Evolutionary conservation across 2,797 vertebrate species (phyloP).

Genomic region (Galaxias olidus): DNA sequence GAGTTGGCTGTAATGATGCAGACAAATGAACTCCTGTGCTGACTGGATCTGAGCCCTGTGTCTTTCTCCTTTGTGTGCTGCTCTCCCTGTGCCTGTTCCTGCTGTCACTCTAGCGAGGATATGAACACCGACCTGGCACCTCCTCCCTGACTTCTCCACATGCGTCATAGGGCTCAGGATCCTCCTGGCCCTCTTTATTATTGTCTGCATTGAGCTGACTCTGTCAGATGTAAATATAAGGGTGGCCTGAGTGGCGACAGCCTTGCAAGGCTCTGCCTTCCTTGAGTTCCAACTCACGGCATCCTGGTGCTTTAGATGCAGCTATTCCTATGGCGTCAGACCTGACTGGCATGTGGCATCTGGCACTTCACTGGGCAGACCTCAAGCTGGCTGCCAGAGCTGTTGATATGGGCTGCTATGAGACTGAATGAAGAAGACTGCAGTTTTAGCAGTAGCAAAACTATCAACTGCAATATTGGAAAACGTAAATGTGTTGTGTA

Average conservation of each 20-base stretch:
- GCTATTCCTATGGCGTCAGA: conserved; percentile 20
- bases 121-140: conserved; percentile 32
- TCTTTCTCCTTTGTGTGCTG: background rate
- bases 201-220: conserved; percentile 55
- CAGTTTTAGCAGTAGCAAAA: too few species aligned
- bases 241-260: conserved; percentile 51
- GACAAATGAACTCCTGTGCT: too few species aligned
- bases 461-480: too few species aligned
- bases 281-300: conserved; percentile 36
- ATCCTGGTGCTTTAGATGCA: conserved; percentile 41
- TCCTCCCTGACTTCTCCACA: conserved; percentile 53
- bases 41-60: too few species aligned
- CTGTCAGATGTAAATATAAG: conserved; percentile 7
- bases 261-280: conserved; percentile 41
- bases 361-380: too few species aligned
- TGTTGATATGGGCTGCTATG: too few species aligned
- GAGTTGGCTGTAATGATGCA: too few species aligned
- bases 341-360: conserved; percentile 6
- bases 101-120: conserved; percentile 42
- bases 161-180: conserved; percentile 65
- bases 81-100: conserved; percentile 38
- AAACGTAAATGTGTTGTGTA: too few species aligned
- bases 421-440: too few species aligned
- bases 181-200: conserved; percentile 66
- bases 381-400: too few species aligned